Evolutionary conservation across 2,888 invertebrate genomes (phyloP), one percentile per base, ranked within the genome.

Genomic region (Alentia gelatinosa): DNA sequence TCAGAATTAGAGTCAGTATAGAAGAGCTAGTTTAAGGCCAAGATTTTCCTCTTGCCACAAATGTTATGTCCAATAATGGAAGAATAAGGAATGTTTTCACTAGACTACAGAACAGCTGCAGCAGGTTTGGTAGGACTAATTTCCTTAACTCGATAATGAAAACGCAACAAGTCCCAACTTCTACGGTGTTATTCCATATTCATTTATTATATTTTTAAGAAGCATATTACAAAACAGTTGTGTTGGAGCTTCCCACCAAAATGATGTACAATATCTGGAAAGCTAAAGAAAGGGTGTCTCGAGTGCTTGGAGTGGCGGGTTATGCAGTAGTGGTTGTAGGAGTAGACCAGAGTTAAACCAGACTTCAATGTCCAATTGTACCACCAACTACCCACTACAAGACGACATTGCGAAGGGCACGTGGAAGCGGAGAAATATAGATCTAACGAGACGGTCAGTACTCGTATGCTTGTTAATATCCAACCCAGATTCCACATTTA

Each of bases 201-300:
- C 79, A 90, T 90, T 90, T 90, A 86, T 86, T 91, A 50, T 83
- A 56, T 89, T 74, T 91, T 50, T 89, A 89, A 79, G 89, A 91
- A 91, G 91, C 91, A 89, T 91, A 91, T 91, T 91, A 91, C 89
- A 91, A 91, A 91, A 91, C 63, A 75, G 74, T 91, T 89, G 90
- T 90, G 84, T 90, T 75, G 56, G 86, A 90, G 90, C 90, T 90
- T 84, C 90, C 90, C 90, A 90, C 79, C 42, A 50, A 90, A 90
- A 90, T 90, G 90, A 90, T 90, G 75, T 90, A 90, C 90, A 90
- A 79, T 74, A 90, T 47, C 90, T 42, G 90, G 90, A 90, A 90
- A 90, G 79, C 89, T 35, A 63, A 63, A 89, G 89, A 37, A 89
- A 63, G 35, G 56, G 89, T 39, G 56, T 56, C 63, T 63, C 89